Evolutionary conservation across 2,888 invertebrate genomes (phyloP), one percentile per base, ranked within the genome.

Genomic region (Miltochrista miniata): DNA sequence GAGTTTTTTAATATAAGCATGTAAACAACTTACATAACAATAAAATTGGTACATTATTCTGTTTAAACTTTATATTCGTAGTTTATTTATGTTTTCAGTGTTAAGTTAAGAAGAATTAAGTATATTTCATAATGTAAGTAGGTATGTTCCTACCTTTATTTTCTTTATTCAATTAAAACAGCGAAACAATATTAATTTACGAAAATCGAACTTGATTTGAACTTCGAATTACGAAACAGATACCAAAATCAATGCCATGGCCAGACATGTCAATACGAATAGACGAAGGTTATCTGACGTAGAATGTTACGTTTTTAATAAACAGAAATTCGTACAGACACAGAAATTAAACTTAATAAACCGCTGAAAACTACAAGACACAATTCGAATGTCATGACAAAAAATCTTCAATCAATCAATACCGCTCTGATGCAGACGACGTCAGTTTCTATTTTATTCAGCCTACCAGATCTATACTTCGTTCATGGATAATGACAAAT

Each of bases 161-260:
- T 24, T 4, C 5, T 24, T 24, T 24, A 5, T 24, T 24, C 5
- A 4, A 4, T 2, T 24, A 5, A 24, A 24, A 24, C 18, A 24
- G 5, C 18, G 18, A 24, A 24, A n/a, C n/a, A n/a, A n/a, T n/a
- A n/a, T 24, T 24, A 24, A 24, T 24, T 24, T 24, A 24, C 18
- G 18, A 24, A 24, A 24, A 24, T 24, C 2, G 18, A 24, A 24
- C 18, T 24, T 5, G 3, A 5, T 24, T 24, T 31, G 31, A 10
- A 31, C 31, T 44, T 12, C n/a, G 36, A 45, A 14, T 68, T 66
- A 68, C 61, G 58, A 65, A 65, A 62, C 54, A 51, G 13, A 0
- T 4, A 7, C 3, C 18, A 54, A 73, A 71, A 76, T 80, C 78
- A 79, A 75, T 79, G 80, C 66, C 78, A 79, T 41, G 73, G 73